phyloP scores from a whole-genome alignment of 2,888 invertebrate species.

The Dicyrtoma fusca region DNA sequence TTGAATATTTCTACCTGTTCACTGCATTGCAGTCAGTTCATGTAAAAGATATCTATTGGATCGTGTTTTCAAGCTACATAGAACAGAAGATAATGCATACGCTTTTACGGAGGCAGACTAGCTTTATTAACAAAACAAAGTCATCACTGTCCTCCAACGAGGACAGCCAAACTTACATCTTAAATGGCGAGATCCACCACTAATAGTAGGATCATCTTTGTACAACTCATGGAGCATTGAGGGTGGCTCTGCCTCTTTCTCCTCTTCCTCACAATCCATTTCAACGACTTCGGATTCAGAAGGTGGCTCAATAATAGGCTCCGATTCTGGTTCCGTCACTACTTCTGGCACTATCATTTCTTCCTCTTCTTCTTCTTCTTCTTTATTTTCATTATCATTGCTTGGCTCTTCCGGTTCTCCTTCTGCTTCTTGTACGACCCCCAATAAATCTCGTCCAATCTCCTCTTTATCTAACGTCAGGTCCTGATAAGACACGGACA shows the following conservation, averaged over 20 bases:
- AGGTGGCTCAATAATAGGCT: conserved; percentile 12
- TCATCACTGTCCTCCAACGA: too few species aligned
- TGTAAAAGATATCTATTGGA: too few species aligned
- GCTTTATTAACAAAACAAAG: too few species aligned
- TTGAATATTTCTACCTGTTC: too few species aligned
- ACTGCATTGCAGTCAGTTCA: too few species aligned
- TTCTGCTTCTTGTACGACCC: conserved; percentile 56
- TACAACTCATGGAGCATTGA: conserved; percentile 66
- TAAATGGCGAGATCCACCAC: conserved; percentile 62
- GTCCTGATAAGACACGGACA: conserved; percentile 51
- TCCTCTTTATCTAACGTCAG: conserved; percentile 61
- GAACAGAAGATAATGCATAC: too few species aligned
- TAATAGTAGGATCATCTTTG: conserved; percentile 60
- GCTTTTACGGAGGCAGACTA: neutral
- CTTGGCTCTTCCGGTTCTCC: conserved; percentile 57
- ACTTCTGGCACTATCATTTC: conserved; percentile 58
- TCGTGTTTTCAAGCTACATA: too few species aligned
- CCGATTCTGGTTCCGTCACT: conserved; percentile 32
- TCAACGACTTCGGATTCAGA: conserved; percentile 20
- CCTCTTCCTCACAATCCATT: conserved; percentile 59
- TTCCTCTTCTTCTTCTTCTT: conserved; percentile 58
- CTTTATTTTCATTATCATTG: conserved; percentile 58
- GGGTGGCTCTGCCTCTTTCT: conserved; percentile 59
- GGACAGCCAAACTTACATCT: conserved; percentile 65
- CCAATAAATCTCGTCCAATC: conserved; percentile 59